Evolutionary conservation across 1,140 invertebrate genomes (phyloP).

Genomic region (Lamellibrachia luymesi): DNA sequence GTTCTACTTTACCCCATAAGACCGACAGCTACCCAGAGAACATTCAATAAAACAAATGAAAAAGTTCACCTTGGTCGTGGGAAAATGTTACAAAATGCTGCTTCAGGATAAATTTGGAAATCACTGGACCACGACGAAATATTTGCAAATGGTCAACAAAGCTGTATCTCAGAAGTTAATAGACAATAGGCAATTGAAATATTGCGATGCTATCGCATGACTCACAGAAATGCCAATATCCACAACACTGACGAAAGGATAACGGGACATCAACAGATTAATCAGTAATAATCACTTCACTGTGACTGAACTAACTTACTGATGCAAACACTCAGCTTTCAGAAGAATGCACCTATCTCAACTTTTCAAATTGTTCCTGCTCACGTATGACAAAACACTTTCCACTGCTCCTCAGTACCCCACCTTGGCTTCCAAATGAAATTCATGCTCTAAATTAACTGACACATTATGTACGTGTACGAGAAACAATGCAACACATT

Average conservation of each 20-base stretch:
- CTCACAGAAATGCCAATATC: neutral
- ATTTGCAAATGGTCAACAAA: neutral
- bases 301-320: neutral
- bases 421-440: neutral
- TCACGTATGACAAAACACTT: neutral
- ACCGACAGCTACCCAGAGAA: neutral
- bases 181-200: neutral
- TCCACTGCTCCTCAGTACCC: neutral
- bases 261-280: neutral
- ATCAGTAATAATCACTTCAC: neutral
- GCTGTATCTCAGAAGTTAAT: neutral
- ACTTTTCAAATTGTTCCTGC: neutral
- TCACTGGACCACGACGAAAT: neutral
- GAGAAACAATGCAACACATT: neutral
- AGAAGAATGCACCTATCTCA: neutral
- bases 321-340: neutral
- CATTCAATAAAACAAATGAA: neutral
- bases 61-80: neutral
- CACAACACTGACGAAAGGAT: neutral
- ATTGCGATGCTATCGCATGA: neutral
- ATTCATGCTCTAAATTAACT: neutral
- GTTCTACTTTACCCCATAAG: neutral
- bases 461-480: neutral
- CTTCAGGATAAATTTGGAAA: neutral
- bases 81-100: neutral